Base-by-base conservation (phyloP, 2,888 invertebrate genomes). In the Luffia ferchaultella region DNA sequence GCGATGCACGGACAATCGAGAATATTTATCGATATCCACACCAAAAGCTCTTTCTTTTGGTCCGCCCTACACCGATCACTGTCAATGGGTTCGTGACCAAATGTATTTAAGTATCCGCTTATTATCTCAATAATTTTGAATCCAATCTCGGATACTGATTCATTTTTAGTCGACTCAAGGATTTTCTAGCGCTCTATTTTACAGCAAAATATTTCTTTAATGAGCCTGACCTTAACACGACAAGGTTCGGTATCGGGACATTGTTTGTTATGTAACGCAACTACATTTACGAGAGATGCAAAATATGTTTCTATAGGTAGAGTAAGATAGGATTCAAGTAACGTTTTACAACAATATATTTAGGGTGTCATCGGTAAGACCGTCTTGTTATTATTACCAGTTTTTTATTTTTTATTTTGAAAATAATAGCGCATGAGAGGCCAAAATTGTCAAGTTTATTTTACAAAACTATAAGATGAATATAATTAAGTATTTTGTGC, bases 61-160 rank as follows among this genome's bases (percentile, higher is more conserved):
- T 60, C 62, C 61, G 66, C 72, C 60, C 72, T 59, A 73, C 72
- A 72, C 76, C 77, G 80, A 80, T 83, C 80, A 80, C 78, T 83
- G 82, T 76, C 83, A 83, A 83, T 83, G 74, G 77, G 73, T 70
- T 82, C 83, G 83, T 83, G 83, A 83, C 76, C 77, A 73, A 80
- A 80, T 30, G 30, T 30, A 79, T 77, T 68, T 77, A 79, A 73
- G 76, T 82, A 80, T 82, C 82, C 72, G 75, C 78, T 80, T 80
- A 83, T 82, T 83, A 83, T 79, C 78, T 76, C 70, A 76, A 80
- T 76, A 77, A 83, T 80, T 80, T 79, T 73, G 73, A 77, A 70
- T 67, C 76, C 72, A 76, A 73, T 77, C 73, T 70, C 65, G 67
- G 63, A 62, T 62, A 65, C 73, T 76, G 79, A 77, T 70, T 82